Evolutionary conservation across 2,888 invertebrate genomes (phyloP).

Genomic region (Drosophila antonietae): DNA sequence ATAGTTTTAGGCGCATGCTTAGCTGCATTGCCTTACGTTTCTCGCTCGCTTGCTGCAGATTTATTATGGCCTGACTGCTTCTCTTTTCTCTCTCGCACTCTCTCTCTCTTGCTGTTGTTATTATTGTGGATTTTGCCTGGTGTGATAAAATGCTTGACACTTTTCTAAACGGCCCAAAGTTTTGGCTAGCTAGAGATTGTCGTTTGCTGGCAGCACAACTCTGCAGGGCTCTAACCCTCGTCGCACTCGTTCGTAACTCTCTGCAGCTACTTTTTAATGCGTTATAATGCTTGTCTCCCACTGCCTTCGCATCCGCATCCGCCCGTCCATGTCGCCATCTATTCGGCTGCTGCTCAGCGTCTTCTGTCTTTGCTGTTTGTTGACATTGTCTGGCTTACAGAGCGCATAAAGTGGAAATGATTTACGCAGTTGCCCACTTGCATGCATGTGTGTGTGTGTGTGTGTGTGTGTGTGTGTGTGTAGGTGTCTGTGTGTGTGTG

Average conservation of each 20-base stretch:
- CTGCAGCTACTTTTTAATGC: conserved; percentile 67
- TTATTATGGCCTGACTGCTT: conserved; percentile 51
- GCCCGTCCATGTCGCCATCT: neutral
- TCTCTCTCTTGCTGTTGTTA: conserved; percentile 19
- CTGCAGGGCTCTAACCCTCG: conserved; percentile 2
- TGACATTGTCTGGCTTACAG: conserved; percentile 79
- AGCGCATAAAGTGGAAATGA: conserved; percentile 78
- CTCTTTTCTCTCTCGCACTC: conserved; percentile 15
- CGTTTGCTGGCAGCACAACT: conserved; percentile 21
- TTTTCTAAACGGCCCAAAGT: conserved; percentile 78
- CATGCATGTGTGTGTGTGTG: conserved; percentile 20
- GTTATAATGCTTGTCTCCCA: conserved; percentile 62
- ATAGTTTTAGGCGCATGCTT: conserved; percentile 67
- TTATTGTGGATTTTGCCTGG: conserved; percentile 51
- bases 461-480: conserved; percentile 7
- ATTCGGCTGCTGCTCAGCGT: conserved; percentile 9
- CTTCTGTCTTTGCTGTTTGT: conserved; percentile 72
- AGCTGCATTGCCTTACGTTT: conserved; percentile 54
- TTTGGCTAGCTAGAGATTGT: conserved; percentile 73
- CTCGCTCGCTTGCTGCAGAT: conserved; percentile 36
- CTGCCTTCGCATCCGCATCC: conserved; percentile 8
- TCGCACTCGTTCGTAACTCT: conserved; percentile 5
- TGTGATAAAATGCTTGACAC: conserved; percentile 80
- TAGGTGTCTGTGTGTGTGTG: conserved; percentile 9
- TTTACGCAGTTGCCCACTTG: conserved; percentile 72